These are phyloP conservation scores for Bubalus kerabau DNA, from an alignment of 2,113 vertebrate genomes.

Conservation along the genomic window DNA sequence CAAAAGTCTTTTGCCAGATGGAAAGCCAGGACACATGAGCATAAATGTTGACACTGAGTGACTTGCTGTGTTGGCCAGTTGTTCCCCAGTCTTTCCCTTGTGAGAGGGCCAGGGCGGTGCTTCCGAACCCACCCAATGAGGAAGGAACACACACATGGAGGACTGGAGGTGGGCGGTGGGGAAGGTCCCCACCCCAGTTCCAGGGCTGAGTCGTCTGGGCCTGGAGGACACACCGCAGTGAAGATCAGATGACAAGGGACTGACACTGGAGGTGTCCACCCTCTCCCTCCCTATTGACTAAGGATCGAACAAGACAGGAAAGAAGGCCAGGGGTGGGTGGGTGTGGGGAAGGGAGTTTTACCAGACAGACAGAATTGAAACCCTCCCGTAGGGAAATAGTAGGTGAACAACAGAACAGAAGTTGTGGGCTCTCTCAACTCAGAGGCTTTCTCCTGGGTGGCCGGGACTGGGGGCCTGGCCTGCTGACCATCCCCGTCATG, in stretches of 20 bases:
- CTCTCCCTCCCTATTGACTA: not conserved
- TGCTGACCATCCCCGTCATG: not conserved
- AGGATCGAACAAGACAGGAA: not conserved
- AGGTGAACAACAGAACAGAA: not conserved
- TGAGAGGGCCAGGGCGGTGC: not conserved
- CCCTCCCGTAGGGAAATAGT: not conserved
- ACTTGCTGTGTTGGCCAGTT: not conserved
- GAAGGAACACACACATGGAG: not conserved
- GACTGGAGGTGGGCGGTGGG: not conserved
- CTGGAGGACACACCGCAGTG: not conserved
- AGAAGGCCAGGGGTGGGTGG: not conserved
- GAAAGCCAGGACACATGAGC: fast-evolving
- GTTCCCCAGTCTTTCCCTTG: not conserved
- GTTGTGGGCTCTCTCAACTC: not conserved
- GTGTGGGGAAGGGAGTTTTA: not conserved
- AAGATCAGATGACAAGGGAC: not conserved
- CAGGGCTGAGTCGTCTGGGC: not conserved
- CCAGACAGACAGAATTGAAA: not conserved
- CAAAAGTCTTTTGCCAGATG: not conserved
- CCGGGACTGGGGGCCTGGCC: not conserved
- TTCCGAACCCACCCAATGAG: not conserved
- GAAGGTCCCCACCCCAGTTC: not conserved
- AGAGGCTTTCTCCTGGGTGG: not conserved
- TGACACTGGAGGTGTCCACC: not conserved
- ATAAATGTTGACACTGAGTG: too few relatives aligned